A percentile compares a stretch with the other conserved stretches of the same genome.
phyloP scores from a whole-genome alignment of 2,888 invertebrate genomes.

The Abscondita cerata region DNA sequence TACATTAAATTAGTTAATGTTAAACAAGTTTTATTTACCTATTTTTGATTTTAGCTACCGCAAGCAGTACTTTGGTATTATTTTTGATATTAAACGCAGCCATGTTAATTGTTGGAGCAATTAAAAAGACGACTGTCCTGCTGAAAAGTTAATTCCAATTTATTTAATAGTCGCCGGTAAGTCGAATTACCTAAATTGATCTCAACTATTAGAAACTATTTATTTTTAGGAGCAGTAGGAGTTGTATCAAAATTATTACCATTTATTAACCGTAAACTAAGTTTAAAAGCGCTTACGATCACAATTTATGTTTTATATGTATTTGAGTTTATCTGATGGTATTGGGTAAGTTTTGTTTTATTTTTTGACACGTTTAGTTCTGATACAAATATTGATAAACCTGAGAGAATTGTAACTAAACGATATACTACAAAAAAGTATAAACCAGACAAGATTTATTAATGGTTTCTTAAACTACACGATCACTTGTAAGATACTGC shows the following conservation, averaged over 20 bases:
- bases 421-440: too few species aligned
- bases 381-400: too few species aligned
- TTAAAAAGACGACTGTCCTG: constrained; percentile 20
- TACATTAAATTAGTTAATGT: too few species aligned
- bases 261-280: constrained; percentile 23
- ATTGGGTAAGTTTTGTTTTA: constrained; percentile 17
- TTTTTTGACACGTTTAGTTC: too few species aligned
- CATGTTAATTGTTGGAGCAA: constrained; percentile 17
- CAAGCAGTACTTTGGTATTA: constrained; percentile 22
- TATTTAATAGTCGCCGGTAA: constrained; percentile 26
- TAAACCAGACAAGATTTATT: too few species aligned
- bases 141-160: constrained; percentile 16
- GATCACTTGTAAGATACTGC: neutral
- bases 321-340: constrained; percentile 24
- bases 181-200: too few species aligned
- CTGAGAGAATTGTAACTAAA: too few species aligned
- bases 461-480: too few species aligned
- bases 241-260: constrained; percentile 22
- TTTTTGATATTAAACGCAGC: constrained; percentile 21
- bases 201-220: neutral
- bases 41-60: constrained; percentile 15
- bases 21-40: constrained; percentile 8
- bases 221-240: constrained; percentile 22
- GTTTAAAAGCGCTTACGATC: constrained; percentile 1
- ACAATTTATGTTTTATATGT: constrained; percentile 17